Percentiles rank a stretch among this genome's conserved stretches.
Conservation (phyloP, 2,888 invertebrate species). For the Crepidodera aurea region DNA sequence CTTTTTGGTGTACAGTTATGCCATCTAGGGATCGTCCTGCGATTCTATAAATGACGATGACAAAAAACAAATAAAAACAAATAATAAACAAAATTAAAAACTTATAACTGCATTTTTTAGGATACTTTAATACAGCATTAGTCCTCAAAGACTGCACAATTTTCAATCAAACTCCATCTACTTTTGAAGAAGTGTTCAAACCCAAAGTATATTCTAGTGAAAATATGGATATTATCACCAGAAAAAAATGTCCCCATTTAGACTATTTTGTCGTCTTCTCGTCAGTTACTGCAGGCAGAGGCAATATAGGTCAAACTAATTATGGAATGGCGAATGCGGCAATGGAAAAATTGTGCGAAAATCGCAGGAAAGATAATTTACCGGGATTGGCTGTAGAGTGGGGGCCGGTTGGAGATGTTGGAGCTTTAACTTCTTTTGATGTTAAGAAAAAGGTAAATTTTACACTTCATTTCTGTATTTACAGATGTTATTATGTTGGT, state of each 20-base stretch:
- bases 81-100: too few species aligned
- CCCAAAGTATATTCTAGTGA: constrained; percentile 68
- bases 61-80: too few species aligned
- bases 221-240: constrained; percentile 65
- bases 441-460: too few species aligned
- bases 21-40: too few species aligned
- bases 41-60: too few species aligned
- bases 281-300: constrained; percentile 41
- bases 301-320: constrained; percentile 47
- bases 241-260: constrained; percentile 59
- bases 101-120: too few species aligned
- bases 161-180: constrained; percentile 64
- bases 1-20: too few species aligned
- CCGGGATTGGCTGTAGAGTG: constrained; percentile 47
- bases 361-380: constrained; percentile 39
- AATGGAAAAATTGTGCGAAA: constrained; percentile 46
- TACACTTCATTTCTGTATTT: too few species aligned
- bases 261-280: constrained; percentile 47
- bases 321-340: constrained; percentile 46
- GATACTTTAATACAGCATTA: constrained; percentile 54
- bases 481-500: too few species aligned
- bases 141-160: constrained; percentile 65
- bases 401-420: constrained; percentile 45
- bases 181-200: constrained; percentile 63
- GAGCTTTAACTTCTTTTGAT: constrained; percentile 7